A percentile compares a stretch with the other conserved stretches of the same genome.
phyloP scores from a whole-genome alignment of 2,113 vertebrate genomes.

The Silurus meridionalis region DNA sequence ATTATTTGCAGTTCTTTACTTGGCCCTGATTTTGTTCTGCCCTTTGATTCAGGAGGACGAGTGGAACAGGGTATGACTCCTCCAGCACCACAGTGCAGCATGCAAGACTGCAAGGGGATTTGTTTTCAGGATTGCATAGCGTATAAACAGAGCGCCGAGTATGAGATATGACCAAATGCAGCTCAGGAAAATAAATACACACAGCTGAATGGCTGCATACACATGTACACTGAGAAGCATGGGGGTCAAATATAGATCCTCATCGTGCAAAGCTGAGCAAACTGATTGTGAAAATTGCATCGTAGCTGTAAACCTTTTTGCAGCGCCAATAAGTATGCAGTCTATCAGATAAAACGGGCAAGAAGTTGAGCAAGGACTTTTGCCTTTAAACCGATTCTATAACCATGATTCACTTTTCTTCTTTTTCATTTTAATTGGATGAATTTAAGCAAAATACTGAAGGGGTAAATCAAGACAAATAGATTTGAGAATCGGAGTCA shows the following conservation, averaged over 20 bases:
- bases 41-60: background rate
- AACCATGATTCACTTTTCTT: background rate
- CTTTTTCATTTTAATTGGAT: background rate
- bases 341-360: background rate
- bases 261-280: background rate
- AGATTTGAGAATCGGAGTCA: background rate
- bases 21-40: background rate
- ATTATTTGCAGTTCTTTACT: background rate
- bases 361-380: background rate
- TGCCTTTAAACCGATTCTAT: background rate
- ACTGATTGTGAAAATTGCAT: background rate
- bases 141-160: background rate
- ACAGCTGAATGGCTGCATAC: background rate
- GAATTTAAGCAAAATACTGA: background rate
- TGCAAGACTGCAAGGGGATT: background rate
- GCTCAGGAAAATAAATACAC: background rate
- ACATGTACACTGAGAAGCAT: background rate
- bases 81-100: background rate
- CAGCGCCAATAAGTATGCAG: background rate
- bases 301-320: background rate
- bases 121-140: background rate
- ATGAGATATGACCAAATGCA: background rate
- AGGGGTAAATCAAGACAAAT: background rate
- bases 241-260: background rate
- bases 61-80: background rate